Evolutionary conservation across 2,888 invertebrate species (phyloP), one percentile per base, ranked within the genome.

Genomic region (Cecidostiba fungosa): DNA sequence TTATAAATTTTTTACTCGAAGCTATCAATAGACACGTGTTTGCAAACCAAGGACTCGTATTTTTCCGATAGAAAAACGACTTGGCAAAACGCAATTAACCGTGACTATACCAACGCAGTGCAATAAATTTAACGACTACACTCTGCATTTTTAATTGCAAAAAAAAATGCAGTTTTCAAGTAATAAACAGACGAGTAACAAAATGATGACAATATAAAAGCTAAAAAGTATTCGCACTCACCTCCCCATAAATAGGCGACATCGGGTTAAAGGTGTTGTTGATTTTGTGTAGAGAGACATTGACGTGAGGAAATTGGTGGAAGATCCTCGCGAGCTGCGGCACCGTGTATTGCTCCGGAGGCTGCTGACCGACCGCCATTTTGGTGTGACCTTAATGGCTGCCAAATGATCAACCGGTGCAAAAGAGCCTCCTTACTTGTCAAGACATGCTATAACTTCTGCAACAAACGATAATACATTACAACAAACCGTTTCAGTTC

Each of bases 261-360:
- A 96, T 96, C 76, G 98, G 98, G 92, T 97, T 96, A 94, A 98
- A 98, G 88, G 98, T 98, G 92, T 96, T 97, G 94, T 98, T 98
- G 94, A 98, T 98, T 90, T 96, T 95, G 93, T 97, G 97, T 92
- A 98, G 96, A 90, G 97, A 97, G 92, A 98, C 97, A 94, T 98
- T 98, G 93, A 98, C 95, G 94, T 98, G 98, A 88, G 98, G 98
- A 94, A 98, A 95, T 91, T 96, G 95, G 94, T 98, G 98, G 94
- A 98, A 96, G 94, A 97, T 95, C 94, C 96, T 96, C 92, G 98
- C 97, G 94, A 98, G 95, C 92, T 96, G 96, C 94, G 97, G 97
- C 94, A 97, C 96, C 94, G 96, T 95, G 95, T 97, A 97, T 92
- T 95, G 95, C 95, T 97, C 97, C 90, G 92, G 91, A 90, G 91